These are phyloP conservation scores for Ips typographus DNA, from an alignment of 1,140 invertebrate genomes.

Conservation along the genomic window DNA sequence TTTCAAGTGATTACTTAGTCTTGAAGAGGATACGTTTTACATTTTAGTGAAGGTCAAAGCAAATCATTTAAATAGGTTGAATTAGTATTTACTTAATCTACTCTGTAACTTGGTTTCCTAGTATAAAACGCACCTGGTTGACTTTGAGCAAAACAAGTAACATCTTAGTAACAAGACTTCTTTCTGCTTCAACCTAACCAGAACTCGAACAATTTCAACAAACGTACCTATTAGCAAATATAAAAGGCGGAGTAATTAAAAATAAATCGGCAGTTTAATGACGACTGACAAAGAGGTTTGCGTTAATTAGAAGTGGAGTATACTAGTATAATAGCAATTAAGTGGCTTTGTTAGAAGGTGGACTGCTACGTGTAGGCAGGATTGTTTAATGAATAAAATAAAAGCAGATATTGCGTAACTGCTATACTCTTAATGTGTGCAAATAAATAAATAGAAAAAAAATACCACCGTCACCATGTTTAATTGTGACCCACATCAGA, in stretches of 20 bases:
- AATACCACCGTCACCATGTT: conserved; percentile 4
- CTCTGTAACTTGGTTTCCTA: too few relatives aligned
- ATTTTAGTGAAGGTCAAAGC: too few relatives aligned
- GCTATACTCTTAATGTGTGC: conserved; percentile 3
- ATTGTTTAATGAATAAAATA: conserved; percentile 25
- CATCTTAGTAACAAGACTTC: too few relatives aligned
- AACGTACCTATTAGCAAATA: background rate
- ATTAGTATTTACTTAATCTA: too few relatives aligned
- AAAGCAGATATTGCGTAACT: conserved; percentile 13
- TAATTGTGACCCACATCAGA: background rate
- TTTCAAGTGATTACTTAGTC: too few relatives aligned
- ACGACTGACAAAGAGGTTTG: conserved; percentile 29
- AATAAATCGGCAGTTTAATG: conserved; percentile 22
- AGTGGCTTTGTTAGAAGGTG: conserved; percentile 22
- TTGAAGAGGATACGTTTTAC: too few relatives aligned
- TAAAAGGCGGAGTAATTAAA: conserved; percentile 9
- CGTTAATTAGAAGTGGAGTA: conserved; percentile 21
- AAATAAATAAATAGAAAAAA: conserved; percentile 13
- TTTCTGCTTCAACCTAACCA: too few relatives aligned
- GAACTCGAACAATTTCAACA: too few relatives aligned
- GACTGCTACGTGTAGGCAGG: conserved; percentile 13
- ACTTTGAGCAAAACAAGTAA: too few relatives aligned
- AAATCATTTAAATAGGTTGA: too few relatives aligned
- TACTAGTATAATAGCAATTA: conserved; percentile 24
- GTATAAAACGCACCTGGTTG: too few relatives aligned